Evolutionary conservation across 2,888 invertebrate genomes (phyloP).

Genomic region (Mesochorus sp.): DNA sequence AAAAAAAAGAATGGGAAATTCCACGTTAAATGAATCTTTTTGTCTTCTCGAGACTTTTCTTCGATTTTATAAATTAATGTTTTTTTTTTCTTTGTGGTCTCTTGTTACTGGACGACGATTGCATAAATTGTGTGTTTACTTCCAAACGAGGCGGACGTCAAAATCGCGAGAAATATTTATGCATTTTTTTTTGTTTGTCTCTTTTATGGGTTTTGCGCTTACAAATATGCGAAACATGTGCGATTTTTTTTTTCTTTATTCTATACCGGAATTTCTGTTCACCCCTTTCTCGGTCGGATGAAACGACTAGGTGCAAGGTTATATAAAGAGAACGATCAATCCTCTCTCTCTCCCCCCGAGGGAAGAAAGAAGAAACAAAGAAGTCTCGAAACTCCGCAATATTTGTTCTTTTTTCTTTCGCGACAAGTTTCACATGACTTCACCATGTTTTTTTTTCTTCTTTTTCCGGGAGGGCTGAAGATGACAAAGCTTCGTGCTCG

Average conservation of each 20-base stretch:
- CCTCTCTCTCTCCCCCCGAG: conserved; percentile 18
- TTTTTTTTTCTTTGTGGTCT: not conserved
- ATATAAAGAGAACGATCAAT: conserved; percentile 48
- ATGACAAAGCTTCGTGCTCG: conserved; percentile 68
- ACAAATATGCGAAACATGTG: conserved; percentile 8
- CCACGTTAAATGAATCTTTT: conserved; percentile 1
- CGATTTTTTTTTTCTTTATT: conserved; percentile 3
- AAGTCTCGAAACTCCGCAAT: conserved; percentile 24
- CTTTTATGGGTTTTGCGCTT: not conserved
- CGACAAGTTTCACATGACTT: conserved; percentile 3
- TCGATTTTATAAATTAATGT: not conserved
- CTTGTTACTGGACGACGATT: no score
- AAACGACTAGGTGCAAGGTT: conserved; percentile 60
- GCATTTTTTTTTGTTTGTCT: not conserved
- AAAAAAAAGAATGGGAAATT: not conserved
- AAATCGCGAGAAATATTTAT: not conserved
- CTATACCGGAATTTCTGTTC: not conserved
- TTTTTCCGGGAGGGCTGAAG: conserved; percentile 61
- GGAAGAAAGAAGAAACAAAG: conserved; percentile 9
- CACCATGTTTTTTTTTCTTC: no score
- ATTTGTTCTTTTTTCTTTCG: not conserved
- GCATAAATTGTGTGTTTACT: no score
- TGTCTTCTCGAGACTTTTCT: no score
- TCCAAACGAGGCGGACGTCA: not conserved
- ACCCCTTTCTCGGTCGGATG: conserved; percentile 25